These are phyloP conservation scores for Hoplodrina blanda DNA, from an alignment of 2,888 invertebrate genomes.

Conservation along the genomic window DNA sequence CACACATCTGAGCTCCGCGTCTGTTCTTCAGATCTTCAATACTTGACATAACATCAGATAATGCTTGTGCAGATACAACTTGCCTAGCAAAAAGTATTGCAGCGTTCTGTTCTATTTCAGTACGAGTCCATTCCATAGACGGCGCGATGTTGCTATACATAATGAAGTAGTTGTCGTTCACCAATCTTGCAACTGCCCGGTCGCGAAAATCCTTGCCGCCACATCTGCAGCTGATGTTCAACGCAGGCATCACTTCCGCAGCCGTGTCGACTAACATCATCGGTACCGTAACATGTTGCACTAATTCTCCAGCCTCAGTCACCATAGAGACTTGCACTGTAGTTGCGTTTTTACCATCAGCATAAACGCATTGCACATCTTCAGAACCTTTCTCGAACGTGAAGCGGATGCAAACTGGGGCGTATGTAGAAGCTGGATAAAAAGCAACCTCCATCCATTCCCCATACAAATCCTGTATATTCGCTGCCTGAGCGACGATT, in stretches of 20 bases:
- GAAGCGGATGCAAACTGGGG: conserved; percentile 13
- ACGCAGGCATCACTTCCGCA: conserved; percentile 18
- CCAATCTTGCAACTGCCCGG: neutral
- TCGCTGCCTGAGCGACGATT: conserved; percentile 20
- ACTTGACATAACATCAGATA: neutral
- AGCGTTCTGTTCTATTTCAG: conserved; percentile 15
- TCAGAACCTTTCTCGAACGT: neutral
- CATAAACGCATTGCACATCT: conserved; percentile 17
- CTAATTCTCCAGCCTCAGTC: accelerated
- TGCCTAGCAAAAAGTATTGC: conserved; percentile 22
- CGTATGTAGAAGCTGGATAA: conserved; percentile 22
- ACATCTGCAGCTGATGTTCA: conserved; percentile 26
- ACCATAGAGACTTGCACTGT: neutral
- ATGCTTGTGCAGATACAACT: neutral
- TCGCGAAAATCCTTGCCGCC: neutral
- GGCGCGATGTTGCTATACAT: neutral
- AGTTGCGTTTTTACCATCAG: conserved; percentile 30
- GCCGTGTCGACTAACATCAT: conserved; percentile 9
- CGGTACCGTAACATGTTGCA: accelerated
- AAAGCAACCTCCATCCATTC: conserved; percentile 27
- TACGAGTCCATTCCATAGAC: neutral
- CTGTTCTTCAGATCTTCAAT: conserved; percentile 31
- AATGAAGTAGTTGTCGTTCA: conserved; percentile 35
- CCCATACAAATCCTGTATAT: conserved; percentile 16
- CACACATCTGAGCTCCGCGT: conserved; percentile 26